Conservation (phyloP, 2,797 vertebrate genomes). For the Anableps anableps region DNA sequence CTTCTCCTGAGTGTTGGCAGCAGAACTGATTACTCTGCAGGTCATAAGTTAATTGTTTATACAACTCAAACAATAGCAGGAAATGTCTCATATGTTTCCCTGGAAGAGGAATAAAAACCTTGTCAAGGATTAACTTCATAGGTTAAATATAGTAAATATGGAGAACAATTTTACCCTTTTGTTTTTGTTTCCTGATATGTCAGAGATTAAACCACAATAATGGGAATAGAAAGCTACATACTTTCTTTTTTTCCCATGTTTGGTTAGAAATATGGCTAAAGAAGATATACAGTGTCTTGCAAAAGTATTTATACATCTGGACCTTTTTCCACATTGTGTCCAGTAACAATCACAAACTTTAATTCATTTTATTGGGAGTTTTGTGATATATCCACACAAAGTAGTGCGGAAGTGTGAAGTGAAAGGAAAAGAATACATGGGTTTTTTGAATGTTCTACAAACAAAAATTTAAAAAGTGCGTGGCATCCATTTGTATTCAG, state of each 20-base stretch:
- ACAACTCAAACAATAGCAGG: slow-evolving; percentile 51
- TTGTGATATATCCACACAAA: not conserved
- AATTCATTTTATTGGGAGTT: not conserved
- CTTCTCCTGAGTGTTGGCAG: slow-evolving; percentile 31
- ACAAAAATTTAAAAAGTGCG: too few relatives aligned
- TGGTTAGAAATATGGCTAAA: not conserved
- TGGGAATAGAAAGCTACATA: not conserved
- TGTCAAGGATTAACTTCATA: slow-evolving; percentile 24
- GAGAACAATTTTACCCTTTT: slow-evolving; percentile 14
- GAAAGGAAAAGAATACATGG: not conserved
- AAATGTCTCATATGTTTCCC: slow-evolving; percentile 51
- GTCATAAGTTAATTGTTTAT: slow-evolving; percentile 72
- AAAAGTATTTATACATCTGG: not conserved
- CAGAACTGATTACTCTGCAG: slow-evolving; percentile 54
- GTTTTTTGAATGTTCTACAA: not conserved
- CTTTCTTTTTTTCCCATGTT: slow-evolving; percentile 3
- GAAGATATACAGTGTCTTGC: too few relatives aligned
- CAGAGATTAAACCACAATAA: slow-evolving; percentile 22
- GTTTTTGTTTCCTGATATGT: slow-evolving; percentile 8
- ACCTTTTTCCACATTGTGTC: not conserved
- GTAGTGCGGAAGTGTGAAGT: not conserved
- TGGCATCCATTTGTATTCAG: too few relatives aligned
- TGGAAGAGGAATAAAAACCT: slow-evolving; percentile 38
- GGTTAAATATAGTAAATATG: not conserved
- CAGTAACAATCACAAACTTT: not conserved